Percentiles rank a stretch among this genome's conserved stretches.
phyloP scores from a whole-genome alignment of 2,797 vertebrate species.

The Mus spretus region DNA sequence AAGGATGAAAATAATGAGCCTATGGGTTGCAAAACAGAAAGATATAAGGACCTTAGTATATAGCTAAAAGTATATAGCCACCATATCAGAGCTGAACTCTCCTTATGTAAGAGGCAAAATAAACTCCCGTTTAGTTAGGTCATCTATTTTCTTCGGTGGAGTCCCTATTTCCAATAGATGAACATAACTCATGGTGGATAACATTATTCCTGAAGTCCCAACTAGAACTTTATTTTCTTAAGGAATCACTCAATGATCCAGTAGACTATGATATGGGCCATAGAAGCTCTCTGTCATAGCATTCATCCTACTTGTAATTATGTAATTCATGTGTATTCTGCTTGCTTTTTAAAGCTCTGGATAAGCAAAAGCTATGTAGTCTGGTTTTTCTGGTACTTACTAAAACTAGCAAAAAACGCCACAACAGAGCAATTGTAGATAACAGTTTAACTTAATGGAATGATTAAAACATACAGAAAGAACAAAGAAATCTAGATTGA shows the following conservation, averaged over 20 bases:
- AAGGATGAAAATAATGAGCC: constrained; percentile 1
- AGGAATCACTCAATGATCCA: background rate
- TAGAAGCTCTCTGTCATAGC: constrained; percentile 29
- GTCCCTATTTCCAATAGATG: constrained; percentile 31
- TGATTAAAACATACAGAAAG: constrained; percentile 30
- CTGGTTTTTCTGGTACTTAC: background rate
- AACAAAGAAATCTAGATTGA: constrained; percentile 49
- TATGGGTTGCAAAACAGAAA: constrained; percentile 41
- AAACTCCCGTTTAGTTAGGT: constrained; percentile 14
- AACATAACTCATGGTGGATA: constrained; percentile 55
- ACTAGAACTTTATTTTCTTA: constrained; percentile 47
- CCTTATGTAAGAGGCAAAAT: constrained; percentile 53
- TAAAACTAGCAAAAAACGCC: constrained; percentile 12
- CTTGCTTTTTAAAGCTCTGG: constrained; percentile 30
- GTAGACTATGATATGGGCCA: constrained; percentile 41
- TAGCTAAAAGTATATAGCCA: constrained; percentile 31
- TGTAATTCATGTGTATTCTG: background rate
- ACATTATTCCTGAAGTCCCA: constrained; percentile 22
- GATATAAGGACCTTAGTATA: background rate
- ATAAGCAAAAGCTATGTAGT: constrained; percentile 40
- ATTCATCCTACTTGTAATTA: constrained; percentile 41
- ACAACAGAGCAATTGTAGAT: constrained; percentile 32
- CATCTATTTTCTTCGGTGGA: constrained; percentile 41
- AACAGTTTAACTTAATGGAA: constrained; percentile 59
- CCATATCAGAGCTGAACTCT: background rate